phyloP scores from a whole-genome alignment of 2,797 vertebrate species.

The Eulemur mongoz region DNA sequence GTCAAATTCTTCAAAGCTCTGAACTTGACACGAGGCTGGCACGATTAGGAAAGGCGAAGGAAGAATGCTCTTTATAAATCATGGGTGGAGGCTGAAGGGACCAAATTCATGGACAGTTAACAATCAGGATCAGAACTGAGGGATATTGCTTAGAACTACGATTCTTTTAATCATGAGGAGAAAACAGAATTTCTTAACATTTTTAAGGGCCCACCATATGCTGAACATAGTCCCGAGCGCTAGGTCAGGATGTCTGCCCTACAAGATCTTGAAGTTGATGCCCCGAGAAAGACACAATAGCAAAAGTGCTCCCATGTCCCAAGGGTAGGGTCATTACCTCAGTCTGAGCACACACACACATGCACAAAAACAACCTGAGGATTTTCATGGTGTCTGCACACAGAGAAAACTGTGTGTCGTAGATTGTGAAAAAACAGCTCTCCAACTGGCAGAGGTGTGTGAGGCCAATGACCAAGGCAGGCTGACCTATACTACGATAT shows the following conservation, averaged over 20 bases:
- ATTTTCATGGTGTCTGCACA: not conserved
- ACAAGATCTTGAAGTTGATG: not conserved
- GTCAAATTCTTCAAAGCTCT: conserved; percentile 66
- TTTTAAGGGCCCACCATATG: not conserved
- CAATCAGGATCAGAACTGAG: not conserved
- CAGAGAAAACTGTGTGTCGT: not conserved
- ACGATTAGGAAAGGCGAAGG: not conserved
- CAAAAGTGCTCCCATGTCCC: not conserved
- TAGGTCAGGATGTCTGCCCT: not conserved
- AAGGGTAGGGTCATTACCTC: not conserved
- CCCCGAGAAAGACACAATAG: not conserved
- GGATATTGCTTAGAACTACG: not conserved
- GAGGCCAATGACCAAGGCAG: not conserved
- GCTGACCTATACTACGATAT: not conserved
- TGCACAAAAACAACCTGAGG: not conserved
- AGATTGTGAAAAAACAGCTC: not conserved
- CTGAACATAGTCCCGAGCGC: not conserved
- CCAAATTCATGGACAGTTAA: not conserved
- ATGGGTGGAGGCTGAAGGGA: not conserved
- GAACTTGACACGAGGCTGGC: conserved; percentile 39
- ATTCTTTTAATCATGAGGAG: not conserved
- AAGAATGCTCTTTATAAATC: conserved; percentile 26
- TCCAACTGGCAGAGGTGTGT: not conserved
- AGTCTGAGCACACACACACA: not conserved
- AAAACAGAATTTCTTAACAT: not conserved